Evolutionary conservation across 2,113 vertebrate genomes (phyloP).

Genomic region (Notarius lentiginosus): DNA sequence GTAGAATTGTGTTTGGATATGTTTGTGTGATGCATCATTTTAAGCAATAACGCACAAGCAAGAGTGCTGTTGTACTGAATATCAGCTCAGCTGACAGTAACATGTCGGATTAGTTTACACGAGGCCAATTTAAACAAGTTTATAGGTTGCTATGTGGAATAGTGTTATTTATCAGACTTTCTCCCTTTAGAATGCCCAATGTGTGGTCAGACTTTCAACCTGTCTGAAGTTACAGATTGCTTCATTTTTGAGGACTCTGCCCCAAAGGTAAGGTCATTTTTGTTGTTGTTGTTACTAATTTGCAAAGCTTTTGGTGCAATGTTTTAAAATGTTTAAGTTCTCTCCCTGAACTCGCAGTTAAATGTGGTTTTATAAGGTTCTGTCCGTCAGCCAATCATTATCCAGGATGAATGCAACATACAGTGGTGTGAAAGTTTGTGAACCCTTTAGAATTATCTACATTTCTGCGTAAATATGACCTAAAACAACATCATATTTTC

Average conservation of each 20-base stretch:
- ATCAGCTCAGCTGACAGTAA: background rate
- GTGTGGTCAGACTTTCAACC: constrained; percentile 45
- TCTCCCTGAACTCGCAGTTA: background rate
- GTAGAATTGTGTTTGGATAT: background rate
- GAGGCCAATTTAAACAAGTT: background rate
- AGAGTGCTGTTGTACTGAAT: background rate
- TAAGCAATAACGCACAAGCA: background rate
- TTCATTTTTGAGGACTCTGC: constrained; percentile 40
- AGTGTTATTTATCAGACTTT: background rate
- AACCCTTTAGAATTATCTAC: too few species aligned
- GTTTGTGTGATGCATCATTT: background rate
- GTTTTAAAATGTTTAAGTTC: too few species aligned
- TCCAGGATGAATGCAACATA: background rate
- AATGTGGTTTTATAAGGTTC: background rate
- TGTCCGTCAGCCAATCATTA: background rate
- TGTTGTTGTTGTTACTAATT: background rate
- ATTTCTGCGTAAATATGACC: too few species aligned
- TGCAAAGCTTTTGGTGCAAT: background rate
- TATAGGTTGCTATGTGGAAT: background rate
- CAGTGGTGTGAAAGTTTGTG: too few species aligned
- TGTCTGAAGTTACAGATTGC: constrained; percentile 54
- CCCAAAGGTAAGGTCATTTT: constrained; percentile 46
- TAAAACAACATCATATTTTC: too few species aligned
- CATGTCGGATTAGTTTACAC: background rate
- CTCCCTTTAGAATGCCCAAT: constrained; percentile 47